Evolutionary conservation across 2,797 vertebrate species (phyloP), one percentile per base, ranked within the genome.

Genomic region (Graptemys geographica): DNA sequence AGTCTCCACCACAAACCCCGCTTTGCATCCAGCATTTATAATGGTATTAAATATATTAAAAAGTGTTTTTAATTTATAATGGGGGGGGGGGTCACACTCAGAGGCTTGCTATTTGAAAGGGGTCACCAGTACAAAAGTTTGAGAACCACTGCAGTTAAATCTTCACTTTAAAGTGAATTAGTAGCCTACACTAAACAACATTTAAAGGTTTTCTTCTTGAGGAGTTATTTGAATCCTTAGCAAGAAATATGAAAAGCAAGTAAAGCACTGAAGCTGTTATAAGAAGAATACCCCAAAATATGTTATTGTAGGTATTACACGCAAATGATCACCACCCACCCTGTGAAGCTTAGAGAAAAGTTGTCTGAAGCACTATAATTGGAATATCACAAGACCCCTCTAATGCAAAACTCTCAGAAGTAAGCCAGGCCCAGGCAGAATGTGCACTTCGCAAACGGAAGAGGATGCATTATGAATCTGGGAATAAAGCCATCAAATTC

Each of bases 401-500:
- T 37, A 69, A n/a, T 3, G 33, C 92, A 96, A 95, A 96, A 97
- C 96, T 97, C 95, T 95, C 95, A 97, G 78, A 92, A 97, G 82
- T 91, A 96, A 90, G 87, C 79, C 92, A 93, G 96, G 96, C 91
- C 92, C 94, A 97, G 96, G 91, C 76, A 97, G 96, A 97, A 97
- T 92, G 90, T 93, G 94, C 89, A 95, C 97, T 97, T 97, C 97
- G 96, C 89, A 95, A 96, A 94, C 95, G 88, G 96, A 97, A 97
- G 85, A 84, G 90, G 97, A 97, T 78, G 92, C 92, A 97, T 97
- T 96, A 97, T 93, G 87, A 97, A 97, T 97, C 97, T 98, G 96
- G 97, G 97, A 98, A 97, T 96, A 94, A 96, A 96, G 97, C 97
- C 97, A 98, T 96, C 92, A 97, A 95, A 95, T 96, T 96, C 93